A percentile compares a stretch with the other conserved stretches of the same genome.
Conservation (phyloP, 2,113 vertebrate species). For the Anarhynchus alexandrinus region DNA sequence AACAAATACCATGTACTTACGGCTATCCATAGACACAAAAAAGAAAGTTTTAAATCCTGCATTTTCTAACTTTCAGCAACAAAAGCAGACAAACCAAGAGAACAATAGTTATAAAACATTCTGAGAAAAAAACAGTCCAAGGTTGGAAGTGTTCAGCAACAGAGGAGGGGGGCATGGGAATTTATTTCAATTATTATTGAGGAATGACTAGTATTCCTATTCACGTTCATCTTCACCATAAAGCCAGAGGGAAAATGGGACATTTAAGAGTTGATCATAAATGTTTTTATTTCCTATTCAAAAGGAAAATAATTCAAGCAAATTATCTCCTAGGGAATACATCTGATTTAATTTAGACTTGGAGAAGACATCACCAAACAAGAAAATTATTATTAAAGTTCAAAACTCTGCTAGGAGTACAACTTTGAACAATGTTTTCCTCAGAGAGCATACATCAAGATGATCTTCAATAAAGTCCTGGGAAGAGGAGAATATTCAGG, state of each 20-base stretch:
- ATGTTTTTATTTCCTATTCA: slow-evolving; percentile 69
- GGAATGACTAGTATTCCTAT: slow-evolving; percentile 57
- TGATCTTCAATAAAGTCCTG: slow-evolving; percentile 47
- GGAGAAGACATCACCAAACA: slow-evolving; percentile 55
- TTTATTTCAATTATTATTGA: slow-evolving; percentile 59
- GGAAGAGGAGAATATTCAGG: slow-evolving; percentile 46
- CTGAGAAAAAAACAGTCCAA: slow-evolving; percentile 25
- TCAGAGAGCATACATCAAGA: slow-evolving; percentile 59
- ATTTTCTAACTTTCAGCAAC: slow-evolving; percentile 63
- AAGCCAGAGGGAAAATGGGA: slow-evolving; percentile 52
- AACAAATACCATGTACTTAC: neutral
- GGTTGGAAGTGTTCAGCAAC: slow-evolving; percentile 50
- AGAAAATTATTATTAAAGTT: slow-evolving; percentile 59
- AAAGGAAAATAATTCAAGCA: slow-evolving; percentile 64
- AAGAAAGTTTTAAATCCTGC: slow-evolving; percentile 53
- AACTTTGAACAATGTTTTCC: slow-evolving; percentile 56
- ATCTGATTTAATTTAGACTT: slow-evolving; percentile 70
- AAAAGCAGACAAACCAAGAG: slow-evolving; percentile 55
- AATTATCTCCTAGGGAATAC: slow-evolving; percentile 61
- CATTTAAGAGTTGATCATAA: slow-evolving; percentile 66
- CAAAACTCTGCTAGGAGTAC: slow-evolving; percentile 53
- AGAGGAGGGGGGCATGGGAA: slow-evolving; percentile 26
- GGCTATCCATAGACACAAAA: slow-evolving; percentile 16
- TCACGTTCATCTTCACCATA: slow-evolving; percentile 60
- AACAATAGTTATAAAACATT: slow-evolving; percentile 66